phyloP scores from a whole-genome alignment of 2,797 vertebrate species.

The Menidia menidia region DNA sequence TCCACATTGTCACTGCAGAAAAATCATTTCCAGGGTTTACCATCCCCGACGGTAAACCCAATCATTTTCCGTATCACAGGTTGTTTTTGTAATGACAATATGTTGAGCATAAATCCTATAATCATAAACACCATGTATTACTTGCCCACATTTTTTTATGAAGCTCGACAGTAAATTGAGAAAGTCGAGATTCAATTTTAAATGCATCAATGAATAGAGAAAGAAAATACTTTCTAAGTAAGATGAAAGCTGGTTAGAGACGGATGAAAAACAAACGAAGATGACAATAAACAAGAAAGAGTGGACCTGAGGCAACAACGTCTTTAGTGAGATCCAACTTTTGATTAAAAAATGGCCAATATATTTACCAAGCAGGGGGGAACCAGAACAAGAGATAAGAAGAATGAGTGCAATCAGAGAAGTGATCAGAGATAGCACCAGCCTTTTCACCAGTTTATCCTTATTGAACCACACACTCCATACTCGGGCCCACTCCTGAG shows the following conservation, averaged over 20 bases:
- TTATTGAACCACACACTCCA: slow-evolving; percentile 30
- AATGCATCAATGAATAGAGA: background rate
- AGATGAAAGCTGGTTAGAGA: slow-evolving; percentile 6
- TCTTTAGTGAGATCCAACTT: slow-evolving; percentile 25
- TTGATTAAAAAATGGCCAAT: slow-evolving; percentile 24
- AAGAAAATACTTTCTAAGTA: background rate
- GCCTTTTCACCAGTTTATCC: slow-evolving; percentile 40
- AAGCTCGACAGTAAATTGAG: slow-evolving; percentile 8
- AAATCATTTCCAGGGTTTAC: slow-evolving; percentile 58
- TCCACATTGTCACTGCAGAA: slow-evolving; percentile 25
- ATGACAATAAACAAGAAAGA: slow-evolving; percentile 1
- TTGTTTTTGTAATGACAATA: slow-evolving; percentile 45
- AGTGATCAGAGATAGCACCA: slow-evolving; percentile 27
- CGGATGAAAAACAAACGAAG: no score
- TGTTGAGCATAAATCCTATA: no score
- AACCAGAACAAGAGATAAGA: slow-evolving; percentile 22
- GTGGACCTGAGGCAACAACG: slow-evolving; percentile 5
- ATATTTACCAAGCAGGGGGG: slow-evolving; percentile 26
- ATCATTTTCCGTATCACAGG: slow-evolving; percentile 54
- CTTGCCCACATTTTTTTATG: slow-evolving; percentile 9
- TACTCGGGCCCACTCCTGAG: slow-evolving; percentile 9
- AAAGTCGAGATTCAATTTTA: slow-evolving; percentile 4
- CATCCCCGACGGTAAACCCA: slow-evolving; percentile 49
- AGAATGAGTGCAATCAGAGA: slow-evolving; percentile 47
- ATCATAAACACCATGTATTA: slow-evolving; percentile 9